Evolutionary conservation across 1,140 invertebrate genomes (phyloP).

Genomic region (Aplysia californica): DNA sequence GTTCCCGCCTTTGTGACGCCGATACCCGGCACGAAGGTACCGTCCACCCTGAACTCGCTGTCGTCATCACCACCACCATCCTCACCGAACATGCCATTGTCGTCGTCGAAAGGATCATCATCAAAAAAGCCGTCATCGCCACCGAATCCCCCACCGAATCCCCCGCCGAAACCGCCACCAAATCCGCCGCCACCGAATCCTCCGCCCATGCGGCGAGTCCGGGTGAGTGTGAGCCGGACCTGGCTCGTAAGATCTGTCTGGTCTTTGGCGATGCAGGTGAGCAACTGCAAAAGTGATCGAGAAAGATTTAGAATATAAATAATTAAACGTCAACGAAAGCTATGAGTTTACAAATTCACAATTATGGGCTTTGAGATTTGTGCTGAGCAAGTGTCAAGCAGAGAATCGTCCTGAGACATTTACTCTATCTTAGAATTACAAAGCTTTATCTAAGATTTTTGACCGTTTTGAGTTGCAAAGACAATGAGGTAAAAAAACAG

Average conservation of each 20-base stretch:
- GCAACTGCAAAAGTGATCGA: not conserved
- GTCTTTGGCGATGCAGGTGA: constrained; percentile 8
- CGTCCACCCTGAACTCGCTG: not conserved
- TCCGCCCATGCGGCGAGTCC: not conserved
- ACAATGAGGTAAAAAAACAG: not conserved
- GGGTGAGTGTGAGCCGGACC: not conserved
- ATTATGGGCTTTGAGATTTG: not conserved
- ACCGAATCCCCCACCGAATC: not conserved
- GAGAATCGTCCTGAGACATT: not conserved
- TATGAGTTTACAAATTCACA: too few species aligned
- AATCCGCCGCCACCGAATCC: not conserved
- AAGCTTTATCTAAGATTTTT: not conserved
- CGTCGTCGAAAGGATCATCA: not conserved
- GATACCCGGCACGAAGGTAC: constrained; percentile 1
- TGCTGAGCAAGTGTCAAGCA: not conserved
- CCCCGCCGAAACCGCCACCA: not conserved
- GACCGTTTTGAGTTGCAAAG: not conserved
- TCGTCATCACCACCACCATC: not conserved
- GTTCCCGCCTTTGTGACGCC: not conserved
- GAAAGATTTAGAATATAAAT: too few species aligned
- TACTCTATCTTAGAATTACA: not conserved
- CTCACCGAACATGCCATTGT: not conserved
- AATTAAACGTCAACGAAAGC: too few species aligned
- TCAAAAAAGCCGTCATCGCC: not conserved
- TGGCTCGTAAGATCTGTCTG: not conserved